phyloP scores from a whole-genome alignment of 2,797 vertebrate genomes.

The Platyrinchus mystaceus region DNA sequence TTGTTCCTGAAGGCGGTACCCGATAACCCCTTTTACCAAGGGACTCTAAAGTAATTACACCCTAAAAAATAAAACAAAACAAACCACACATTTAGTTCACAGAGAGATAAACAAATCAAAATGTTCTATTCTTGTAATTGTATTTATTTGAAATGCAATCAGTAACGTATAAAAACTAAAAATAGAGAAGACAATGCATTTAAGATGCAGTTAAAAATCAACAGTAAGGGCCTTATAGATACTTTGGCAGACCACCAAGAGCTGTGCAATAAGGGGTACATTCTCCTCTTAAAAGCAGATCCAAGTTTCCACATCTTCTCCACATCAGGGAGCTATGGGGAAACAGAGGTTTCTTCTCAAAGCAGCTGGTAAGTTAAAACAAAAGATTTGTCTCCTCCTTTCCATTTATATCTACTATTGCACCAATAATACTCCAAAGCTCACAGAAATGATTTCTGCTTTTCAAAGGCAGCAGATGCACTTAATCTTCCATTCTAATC shows the following conservation, averaged over 20 bases:
- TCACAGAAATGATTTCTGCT: not conserved
- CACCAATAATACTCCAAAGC: not conserved
- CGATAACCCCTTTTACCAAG: slow-evolving; percentile 98
- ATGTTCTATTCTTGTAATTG: not conserved
- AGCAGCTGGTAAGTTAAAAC: not conserved
- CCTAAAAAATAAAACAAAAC: slow-evolving; percentile 71
- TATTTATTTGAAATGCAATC: not conserved
- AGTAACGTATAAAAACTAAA: not conserved
- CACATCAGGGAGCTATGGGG: not conserved
- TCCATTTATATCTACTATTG: not conserved
- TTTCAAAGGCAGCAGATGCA: slow-evolving; percentile 2
- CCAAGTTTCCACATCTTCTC: not conserved
- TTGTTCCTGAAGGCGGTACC: slow-evolving; percentile 99
- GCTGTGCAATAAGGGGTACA: not conserved
- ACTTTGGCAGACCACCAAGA: not conserved
- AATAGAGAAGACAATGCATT: not conserved
- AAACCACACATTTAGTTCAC: slow-evolving; percentile 42
- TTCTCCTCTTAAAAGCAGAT: not conserved
- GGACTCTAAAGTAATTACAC: slow-evolving; percentile 97
- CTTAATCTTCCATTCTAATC: not conserved
- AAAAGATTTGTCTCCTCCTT: not conserved
- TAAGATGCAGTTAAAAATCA: not conserved
- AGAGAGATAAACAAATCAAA: slow-evolving; percentile 1
- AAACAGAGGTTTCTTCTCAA: not conserved
- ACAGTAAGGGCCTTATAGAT: not conserved